These are phyloP conservation scores for Sepiola atlantica DNA, from an alignment of 2,888 invertebrate genomes.

Conservation along the genomic window DNA sequence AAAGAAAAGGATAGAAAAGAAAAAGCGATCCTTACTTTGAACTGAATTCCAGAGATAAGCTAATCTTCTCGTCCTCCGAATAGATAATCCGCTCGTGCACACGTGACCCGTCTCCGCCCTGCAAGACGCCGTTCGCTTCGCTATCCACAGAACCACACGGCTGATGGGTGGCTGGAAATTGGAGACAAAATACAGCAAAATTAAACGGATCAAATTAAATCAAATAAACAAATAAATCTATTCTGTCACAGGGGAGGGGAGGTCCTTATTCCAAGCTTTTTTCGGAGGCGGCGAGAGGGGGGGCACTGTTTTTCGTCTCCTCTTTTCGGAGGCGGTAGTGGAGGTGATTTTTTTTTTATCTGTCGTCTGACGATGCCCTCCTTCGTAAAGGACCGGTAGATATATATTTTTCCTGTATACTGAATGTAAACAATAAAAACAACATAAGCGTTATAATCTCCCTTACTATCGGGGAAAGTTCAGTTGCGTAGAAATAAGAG, in stretches of 20 bases:
- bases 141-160: conserved; percentile 43
- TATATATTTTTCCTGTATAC: too few relatives aligned
- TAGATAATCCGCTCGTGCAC: conserved; percentile 74
- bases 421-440: too few relatives aligned
- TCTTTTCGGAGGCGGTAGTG: background rate
- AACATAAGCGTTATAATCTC: too few relatives aligned
- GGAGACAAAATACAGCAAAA: background rate
- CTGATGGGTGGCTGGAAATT: conserved; percentile 19
- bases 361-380: too few relatives aligned
- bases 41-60: conserved; percentile 85
- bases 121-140: conserved; percentile 37
- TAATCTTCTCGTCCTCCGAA: conserved; percentile 91
- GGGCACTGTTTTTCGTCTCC: background rate
- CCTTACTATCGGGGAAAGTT: too few relatives aligned
- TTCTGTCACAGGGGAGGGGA: background rate
- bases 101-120: conserved; percentile 42
- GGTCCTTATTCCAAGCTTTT: background rate
- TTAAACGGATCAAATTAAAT: background rate
- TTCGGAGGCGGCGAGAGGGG: background rate
- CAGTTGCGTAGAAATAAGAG: too few relatives aligned
- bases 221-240: background rate
- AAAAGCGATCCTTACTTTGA: conserved; percentile 60
- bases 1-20: background rate
- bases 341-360: too few relatives aligned
- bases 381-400: too few relatives aligned